These are phyloP conservation scores for Phyllostomus hastatus DNA, from an alignment of 2,113 vertebrate genomes.

Conservation along the genomic window DNA sequence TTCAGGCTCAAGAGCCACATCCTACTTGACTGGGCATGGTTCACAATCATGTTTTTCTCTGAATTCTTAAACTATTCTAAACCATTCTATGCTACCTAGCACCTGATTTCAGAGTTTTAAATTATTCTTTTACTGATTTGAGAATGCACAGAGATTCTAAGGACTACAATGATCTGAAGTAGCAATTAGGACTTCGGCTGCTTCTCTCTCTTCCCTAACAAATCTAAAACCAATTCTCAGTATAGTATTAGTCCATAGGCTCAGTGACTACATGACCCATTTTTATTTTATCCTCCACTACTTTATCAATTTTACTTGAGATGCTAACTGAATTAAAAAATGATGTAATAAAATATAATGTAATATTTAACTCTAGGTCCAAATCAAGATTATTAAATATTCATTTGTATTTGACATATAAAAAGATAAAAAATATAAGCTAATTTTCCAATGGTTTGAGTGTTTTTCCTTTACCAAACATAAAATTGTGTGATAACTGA, in stretches of 20 bases:
- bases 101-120: background rate
- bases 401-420: background rate
- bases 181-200: background rate
- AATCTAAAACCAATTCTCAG: slow-evolving; percentile 40
- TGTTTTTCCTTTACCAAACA: background rate
- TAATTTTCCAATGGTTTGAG: background rate
- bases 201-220: background rate
- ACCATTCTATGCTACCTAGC: background rate
- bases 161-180: background rate
- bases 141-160: background rate
- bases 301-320: slow-evolving; percentile 4
- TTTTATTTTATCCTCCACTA: background rate
- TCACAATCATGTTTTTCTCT: background rate
- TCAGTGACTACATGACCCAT: background rate
- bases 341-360: background rate
- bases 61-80: slow-evolving; percentile 38
- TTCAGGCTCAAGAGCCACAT: background rate
- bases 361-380: background rate
- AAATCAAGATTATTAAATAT: background rate
- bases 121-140: background rate
- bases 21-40: background rate
- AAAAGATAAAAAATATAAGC: background rate
- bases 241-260: background rate
- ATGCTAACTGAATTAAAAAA: slow-evolving; percentile 10
- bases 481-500: slow-evolving; percentile 12